Base-by-base conservation (phyloP, 2,888 invertebrate genomes). In the Volucella inflata region DNA sequence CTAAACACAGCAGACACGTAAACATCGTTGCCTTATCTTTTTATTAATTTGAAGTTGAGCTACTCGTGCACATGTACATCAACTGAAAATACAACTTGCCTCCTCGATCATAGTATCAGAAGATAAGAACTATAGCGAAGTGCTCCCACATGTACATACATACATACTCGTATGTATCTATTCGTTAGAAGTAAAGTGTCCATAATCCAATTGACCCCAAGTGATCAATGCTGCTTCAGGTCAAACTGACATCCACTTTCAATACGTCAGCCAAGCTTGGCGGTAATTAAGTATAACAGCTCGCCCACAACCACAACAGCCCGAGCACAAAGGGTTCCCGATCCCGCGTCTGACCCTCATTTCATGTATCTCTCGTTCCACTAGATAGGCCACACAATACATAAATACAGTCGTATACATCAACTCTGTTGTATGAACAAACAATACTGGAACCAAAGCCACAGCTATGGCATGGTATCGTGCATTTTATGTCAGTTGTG, bases 21-120 rank as follows among this genome's bases (percentile, higher is more conserved):
- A 44, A 57, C 51, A 48, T 38, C 38, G 68, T 12, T 72, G 59
- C 50, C 46, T 53, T 64, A 76, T 64, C 74, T 51, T 14, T 53
- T 75, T 80, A 80, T 50, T 55, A 53, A 79, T 79, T 72, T 42
- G 30, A 87, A 83, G 72, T 62, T 68, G 65, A 88, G 76, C 85
- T 88, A 88, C 50, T 65, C 46, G 44, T 17, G 8, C 42, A 38
- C 9, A 51, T 51, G 60, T 48, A 50, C 51, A 60, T 53, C 59
- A 21, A 64, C 60, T 14, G 36, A 68, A 30, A 53, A 71, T 57
- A 48, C 55, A 64, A 55, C 36, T 12, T 64, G 50, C 65, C 71
- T 57, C 44, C 48, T 14, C 57, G 51, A 14, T 67, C 12, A 14
- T n/a, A 44, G 11, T n/a, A n/a, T n/a, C 51, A 51, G 8, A 70